A percentile compares a stretch with the other conserved stretches of the same genome.
Conservation (phyloP, 2,888 invertebrate genomes). For the Drosophila diplacantha region DNA sequence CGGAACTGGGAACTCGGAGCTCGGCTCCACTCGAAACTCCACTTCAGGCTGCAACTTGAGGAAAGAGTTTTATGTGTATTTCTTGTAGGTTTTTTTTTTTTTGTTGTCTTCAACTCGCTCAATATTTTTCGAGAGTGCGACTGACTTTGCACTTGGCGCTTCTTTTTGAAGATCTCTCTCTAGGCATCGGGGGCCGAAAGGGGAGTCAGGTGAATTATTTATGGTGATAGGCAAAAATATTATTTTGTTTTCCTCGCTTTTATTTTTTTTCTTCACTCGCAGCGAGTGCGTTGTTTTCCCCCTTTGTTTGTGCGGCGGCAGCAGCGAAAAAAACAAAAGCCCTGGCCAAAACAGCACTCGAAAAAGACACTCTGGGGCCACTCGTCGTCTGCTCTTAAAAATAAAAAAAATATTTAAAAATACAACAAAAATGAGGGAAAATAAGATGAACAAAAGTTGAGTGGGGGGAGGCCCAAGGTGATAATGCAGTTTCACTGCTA, state of each 20-base stretch:
- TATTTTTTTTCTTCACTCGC: conserved; percentile 42
- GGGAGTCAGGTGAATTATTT: conserved; percentile 66
- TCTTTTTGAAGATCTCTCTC: conserved; percentile 72
- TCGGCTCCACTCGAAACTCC: conserved; percentile 33
- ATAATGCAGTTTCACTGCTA: conserved; percentile 62
- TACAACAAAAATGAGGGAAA: not conserved
- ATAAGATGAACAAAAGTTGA: conserved; percentile 29
- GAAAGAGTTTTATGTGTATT: conserved; percentile 36
- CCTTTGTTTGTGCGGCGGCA: conserved; percentile 61
- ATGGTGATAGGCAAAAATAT: conserved; percentile 72
- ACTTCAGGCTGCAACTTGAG: conserved; percentile 33
- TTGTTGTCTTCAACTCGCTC: conserved; percentile 18
- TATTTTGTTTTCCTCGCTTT: conserved; percentile 52
- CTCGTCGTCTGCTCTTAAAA: conserved; percentile 43
- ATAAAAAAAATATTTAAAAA: not conserved
- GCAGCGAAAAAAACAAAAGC: conserved; percentile 66
- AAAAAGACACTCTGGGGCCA: conserved; percentile 63
- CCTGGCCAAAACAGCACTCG: conserved; percentile 57
- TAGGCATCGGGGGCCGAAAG: not conserved
- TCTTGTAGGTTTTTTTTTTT: conserved; percentile 12
- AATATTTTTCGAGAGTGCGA: conserved; percentile 64
- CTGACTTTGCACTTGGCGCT: conserved; percentile 69
- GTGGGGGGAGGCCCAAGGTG: conserved; percentile 56
- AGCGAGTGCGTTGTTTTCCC: conserved; percentile 34
- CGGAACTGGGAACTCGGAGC: conserved; percentile 18